Percentiles rank a stretch among this genome's conserved stretches.
phyloP scores from a whole-genome alignment of 37 sponge, comb jelly and placozoan species.

The Aplysina aerophoba region DNA sequence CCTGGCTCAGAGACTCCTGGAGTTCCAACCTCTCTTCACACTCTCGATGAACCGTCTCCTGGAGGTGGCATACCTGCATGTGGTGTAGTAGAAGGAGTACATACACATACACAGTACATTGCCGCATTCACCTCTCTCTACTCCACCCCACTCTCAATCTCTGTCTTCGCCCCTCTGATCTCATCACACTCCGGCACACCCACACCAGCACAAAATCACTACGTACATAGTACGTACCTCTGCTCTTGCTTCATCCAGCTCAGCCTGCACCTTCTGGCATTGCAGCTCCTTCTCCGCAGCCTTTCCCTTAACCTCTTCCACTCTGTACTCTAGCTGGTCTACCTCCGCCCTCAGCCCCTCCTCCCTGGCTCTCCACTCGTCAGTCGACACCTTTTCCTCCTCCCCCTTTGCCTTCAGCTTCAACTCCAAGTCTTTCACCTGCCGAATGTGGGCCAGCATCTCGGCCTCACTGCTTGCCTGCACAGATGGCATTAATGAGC shows the following conservation, averaged over 20 bases:
- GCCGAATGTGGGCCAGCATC: slow-evolving; percentile 22
- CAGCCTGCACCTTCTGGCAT: not conserved
- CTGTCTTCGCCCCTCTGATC: too few relatives aligned
- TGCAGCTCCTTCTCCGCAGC: not conserved
- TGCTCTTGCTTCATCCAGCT: slow-evolving; percentile 13
- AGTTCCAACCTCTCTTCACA: slow-evolving; percentile 25
- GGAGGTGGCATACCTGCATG: not conserved
- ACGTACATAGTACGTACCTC: slow-evolving; percentile 15
- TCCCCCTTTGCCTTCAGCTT: slow-evolving; percentile 13
- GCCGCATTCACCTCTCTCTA: not conserved
- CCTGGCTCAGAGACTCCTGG: slow-evolving; percentile 13
- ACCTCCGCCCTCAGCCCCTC: slow-evolving; percentile 2
- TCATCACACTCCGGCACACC: not conserved
- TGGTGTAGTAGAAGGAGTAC: not conserved
- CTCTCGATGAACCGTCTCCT: slow-evolving; percentile 19
- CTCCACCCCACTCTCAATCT: too few relatives aligned
- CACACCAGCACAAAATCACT: not conserved
- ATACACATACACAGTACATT: not conserved
- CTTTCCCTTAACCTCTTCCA: not conserved
- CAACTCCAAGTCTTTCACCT: slow-evolving; percentile 29
- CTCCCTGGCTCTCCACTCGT: not conserved
- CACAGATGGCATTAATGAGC: not conserved
- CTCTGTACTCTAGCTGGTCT: not conserved
- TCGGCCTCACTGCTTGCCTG: slow-evolving; percentile 26
- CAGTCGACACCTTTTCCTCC: not conserved